Conservation (phyloP, 2,888 invertebrate species). For the Timema podura region DNA sequence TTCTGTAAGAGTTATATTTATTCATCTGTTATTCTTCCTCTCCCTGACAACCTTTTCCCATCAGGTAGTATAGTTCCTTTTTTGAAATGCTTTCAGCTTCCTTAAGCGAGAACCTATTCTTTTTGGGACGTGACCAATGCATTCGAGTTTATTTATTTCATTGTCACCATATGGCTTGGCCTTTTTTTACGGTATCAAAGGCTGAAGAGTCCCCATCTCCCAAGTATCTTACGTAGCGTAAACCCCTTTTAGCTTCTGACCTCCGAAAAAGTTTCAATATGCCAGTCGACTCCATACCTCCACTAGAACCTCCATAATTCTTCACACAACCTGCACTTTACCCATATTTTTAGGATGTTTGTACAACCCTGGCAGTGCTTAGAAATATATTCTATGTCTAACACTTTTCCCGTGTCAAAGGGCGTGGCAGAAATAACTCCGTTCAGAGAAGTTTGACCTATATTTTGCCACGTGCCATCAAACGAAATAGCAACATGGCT, state of each 20-base stretch:
- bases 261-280: background rate
- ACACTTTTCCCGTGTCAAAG: background rate
- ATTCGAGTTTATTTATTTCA: conserved; percentile 16
- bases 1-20: conserved; percentile 7
- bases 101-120: conserved; percentile 12
- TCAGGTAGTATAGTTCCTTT: conserved; percentile 8
- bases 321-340: background rate
- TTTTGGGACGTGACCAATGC: conserved; percentile 18
- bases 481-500: background rate
- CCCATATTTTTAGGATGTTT: background rate
- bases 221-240: background rate
- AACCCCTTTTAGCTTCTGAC: background rate
- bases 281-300: background rate
- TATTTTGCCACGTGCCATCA: background rate
- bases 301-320: background rate
- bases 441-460: background rate
- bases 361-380: background rate
- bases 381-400: background rate
- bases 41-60: conserved; percentile 11
- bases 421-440: background rate
- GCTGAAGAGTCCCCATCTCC: background rate
- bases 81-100: background rate
- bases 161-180: background rate
- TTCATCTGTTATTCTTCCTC: conserved; percentile 9
- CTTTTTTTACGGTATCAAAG: background rate